Evolutionary conservation across 2,797 vertebrate genomes (phyloP), one percentile per base, ranked within the genome.

Genomic region (Tiaroga cobitis): DNA sequence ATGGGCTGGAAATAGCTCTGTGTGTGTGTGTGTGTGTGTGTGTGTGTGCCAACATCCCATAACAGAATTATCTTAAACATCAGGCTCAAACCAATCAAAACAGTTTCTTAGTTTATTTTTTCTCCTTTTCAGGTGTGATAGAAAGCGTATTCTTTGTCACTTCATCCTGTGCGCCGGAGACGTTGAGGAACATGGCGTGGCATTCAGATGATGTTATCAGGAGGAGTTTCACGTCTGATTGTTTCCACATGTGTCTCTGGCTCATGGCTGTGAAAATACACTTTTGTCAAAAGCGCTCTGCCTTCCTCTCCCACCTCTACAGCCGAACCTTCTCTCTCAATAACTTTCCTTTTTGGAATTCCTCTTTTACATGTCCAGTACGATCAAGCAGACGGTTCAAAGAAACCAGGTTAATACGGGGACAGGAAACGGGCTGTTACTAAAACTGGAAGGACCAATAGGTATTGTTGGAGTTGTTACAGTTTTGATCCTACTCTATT

Each of bases 241-340:
- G 92, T 92, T 95, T 94, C 95, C 95, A 95, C 92, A 95, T 95
- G 95, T 94, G 89, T 85, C 81, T 87, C 83, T 78, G 21, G 86
- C 72, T 91, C 83, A 49, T 73, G 54, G 32, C 32, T 81, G 39
- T 68, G 56, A 80, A 83, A 85, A 63, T 29, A 78, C 19, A 21
- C 69, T 43, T 84, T 43, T 29, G 59, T 61, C 73, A 78, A 34
- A 54, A 54, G 24, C 49, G 7, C 76, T 26, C 18, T 37, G 34
- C 78, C 87, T 46, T 32, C 43, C 46, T 49, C 51, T 56, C 8
- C 78, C 90, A 82, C 84, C 83, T 54, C 73, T 59, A 15, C 8
- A 18, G 8, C 69, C 41, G 34, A 41, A 4, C 84, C 59, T 3
- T 87, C 87, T 43, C 37, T 61, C 49, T 10, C n/a, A 61, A 41